Evolutionary conservation across 2,113 vertebrate species (phyloP), one percentile per base, ranked within the genome.

Genomic region (Rana temporaria): DNA sequence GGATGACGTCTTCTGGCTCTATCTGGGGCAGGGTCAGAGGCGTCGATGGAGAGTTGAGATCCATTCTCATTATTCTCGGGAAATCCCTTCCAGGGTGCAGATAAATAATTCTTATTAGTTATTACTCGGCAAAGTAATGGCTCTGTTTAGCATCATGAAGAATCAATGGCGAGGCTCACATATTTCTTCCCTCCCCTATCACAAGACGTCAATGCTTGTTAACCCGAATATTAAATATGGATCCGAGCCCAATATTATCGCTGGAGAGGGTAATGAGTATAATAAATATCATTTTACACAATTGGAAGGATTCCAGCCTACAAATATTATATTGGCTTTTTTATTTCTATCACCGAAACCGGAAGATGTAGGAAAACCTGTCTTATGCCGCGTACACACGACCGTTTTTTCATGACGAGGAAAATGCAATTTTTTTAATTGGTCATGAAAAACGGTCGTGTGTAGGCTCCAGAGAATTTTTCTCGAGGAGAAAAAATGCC

Each of bases 281-380:
- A 53, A 79, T 79, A 67, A 67, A 79, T 57, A 16, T 52, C 34
- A 22, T 57, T 76, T 76, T 76, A 24, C 24, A 42, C 6, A 22
- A 34, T 34, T 24, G 22, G 55, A 17, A 59, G n/a, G 15, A 34
- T 26, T 73, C 7, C 52, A 56, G 59, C 19, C 6, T n/a, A 9
- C n/a, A 60, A 60, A 60, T 63, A 24, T 24, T 26, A 22, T 9
- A 62, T 22, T 62, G 12, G n/a, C 8, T n/a, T 62, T 62, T 26
- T 17, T 22, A 26, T 63, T 63, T 3, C 24, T 2, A 1, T 63
- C 20, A 24, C 60, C 12, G 20, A 22, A 48, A 48, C 42, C 1
- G 8, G 9, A 8, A 48, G 3, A 48, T 48, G 8, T 12, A 14
- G 34, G 4, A 38, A 38, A 38, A 38, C 4, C 34, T 38, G 5